Conservation (phyloP, 2,113 vertebrate genomes). For the Corythaixoides concolor region DNA sequence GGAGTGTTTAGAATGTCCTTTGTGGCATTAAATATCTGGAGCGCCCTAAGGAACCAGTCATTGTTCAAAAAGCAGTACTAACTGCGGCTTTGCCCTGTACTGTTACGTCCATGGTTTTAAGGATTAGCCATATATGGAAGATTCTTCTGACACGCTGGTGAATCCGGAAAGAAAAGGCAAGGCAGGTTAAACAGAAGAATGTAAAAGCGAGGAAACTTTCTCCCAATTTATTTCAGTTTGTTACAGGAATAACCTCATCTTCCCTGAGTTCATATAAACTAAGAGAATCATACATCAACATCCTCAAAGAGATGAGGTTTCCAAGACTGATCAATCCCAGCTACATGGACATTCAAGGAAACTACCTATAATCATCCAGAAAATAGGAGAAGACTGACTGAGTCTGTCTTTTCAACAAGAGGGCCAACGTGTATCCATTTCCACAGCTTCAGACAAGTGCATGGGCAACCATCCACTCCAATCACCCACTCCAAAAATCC, state of each 20-base stretch:
- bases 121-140: background rate
- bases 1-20: background rate
- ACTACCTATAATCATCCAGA: background rate
- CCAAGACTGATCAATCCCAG: background rate
- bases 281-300: background rate
- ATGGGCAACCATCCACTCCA: background rate
- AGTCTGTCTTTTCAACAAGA: background rate
- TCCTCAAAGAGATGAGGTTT: background rate
- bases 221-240: background rate
- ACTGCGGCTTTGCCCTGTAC: background rate
- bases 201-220: background rate
- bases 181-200: background rate
- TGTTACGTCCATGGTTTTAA: background rate
- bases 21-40: background rate
- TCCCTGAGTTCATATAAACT: background rate
- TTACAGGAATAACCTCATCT: background rate
- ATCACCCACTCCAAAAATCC: background rate
- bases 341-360: background rate
- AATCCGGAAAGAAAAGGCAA: background rate
- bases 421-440: background rate
- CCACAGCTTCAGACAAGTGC: background rate
- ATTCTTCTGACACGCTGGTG: background rate
- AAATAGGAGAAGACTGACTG: background rate
- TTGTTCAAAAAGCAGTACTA: too few species aligned
- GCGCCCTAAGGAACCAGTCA: background rate